phyloP scores from a whole-genome alignment of 37 sponge, comb jelly and placozoan species.

The Beroe ovata region DNA sequence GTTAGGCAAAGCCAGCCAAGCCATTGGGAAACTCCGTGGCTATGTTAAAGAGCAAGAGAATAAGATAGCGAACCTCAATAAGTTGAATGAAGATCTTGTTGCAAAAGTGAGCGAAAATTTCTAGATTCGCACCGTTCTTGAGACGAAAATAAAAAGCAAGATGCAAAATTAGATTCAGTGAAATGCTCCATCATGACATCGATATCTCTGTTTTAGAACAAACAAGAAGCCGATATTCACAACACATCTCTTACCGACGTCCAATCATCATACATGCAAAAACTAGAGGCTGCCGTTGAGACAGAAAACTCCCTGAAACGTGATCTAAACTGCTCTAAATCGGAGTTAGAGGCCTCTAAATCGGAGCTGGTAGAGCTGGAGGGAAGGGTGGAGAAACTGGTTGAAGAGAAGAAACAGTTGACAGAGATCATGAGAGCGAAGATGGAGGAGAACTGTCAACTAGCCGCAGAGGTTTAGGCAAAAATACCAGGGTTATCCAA shows the following conservation, averaged over 20 bases:
- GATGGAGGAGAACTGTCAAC: conserved; percentile 19
- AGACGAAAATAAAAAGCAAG: no score
- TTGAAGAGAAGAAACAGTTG: conserved; percentile 36
- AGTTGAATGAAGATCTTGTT: neutral
- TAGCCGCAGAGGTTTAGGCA: neutral
- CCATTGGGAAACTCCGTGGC: conserved; percentile 37
- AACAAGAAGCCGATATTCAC: neutral
- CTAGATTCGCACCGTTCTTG: no score
- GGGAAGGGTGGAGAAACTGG: neutral
- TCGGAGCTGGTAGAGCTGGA: neutral
- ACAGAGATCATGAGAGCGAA: conserved; percentile 4
- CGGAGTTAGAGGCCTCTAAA: neutral
- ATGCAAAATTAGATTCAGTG: no score
- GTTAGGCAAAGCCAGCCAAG: conserved; percentile 26
- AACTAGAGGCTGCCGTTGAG: conserved; percentile 19
- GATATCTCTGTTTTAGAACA: conserved; percentile 10
- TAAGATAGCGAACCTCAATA: neutral
- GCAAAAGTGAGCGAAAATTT: neutral
- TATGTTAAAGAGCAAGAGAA: conserved; percentile 33
- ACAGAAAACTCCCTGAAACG: conserved; percentile 48
- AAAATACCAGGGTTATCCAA: no score
- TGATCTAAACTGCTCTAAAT: neutral
- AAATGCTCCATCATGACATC: no score
- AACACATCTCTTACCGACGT: conserved; percentile 13
- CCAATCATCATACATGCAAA: conserved; percentile 17